Base-by-base conservation (phyloP, 1,140 invertebrate genomes). In the Hypsibius dujardini region DNA sequence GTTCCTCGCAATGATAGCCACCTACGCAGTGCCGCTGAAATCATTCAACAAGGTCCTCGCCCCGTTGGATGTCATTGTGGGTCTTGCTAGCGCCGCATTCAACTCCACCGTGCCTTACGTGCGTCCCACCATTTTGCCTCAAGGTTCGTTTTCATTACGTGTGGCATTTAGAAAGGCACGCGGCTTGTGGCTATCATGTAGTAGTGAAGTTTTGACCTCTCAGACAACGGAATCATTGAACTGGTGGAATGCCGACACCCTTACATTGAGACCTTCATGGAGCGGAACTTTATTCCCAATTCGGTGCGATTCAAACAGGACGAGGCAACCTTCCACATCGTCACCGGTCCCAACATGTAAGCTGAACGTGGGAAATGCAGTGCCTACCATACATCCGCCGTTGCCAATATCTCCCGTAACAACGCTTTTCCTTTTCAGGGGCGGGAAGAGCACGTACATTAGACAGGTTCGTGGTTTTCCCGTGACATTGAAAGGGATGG, bases 371-470 rank as follows among this genome's bases (percentile, higher is more conserved):
- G n/a, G n/a, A n/a, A n/a, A n/a, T n/a, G n/a, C n/a, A n/a, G n/a
- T n/a, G n/a, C n/a, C n/a, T n/a, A n/a, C n/a, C n/a, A n/a, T n/a
- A n/a, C n/a, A n/a, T n/a, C n/a, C n/a, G n/a, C n/a, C n/a, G n/a
- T n/a, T n/a, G n/a, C n/a, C n/a, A n/a, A n/a, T n/a, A n/a, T n/a
- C n/a, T n/a, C n/a, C n/a, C n/a, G n/a, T n/a, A n/a, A n/a, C n/a
- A n/a, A n/a, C n/a, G n/a, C n/a, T n/a, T n/a, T n/a, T n/a, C n/a
- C n/a, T n/a, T n/a, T n/a, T n/a, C n/a, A n/a, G n/a, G 95, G 95
- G 95, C 69, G 95, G 95, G 73, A 99, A 99, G 81, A 94, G 90
- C 75, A 99, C 95, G 0, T 98, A 90, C 80, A 91, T 98, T 75
- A 84, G 92, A 72, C 90, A 90, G 2, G 86, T 90, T n/a, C n/a